A percentile compares a stretch with the other conserved stretches of the same genome.
These are phyloP conservation scores for Caenorhabditis imperialis DNA, from an alignment of 2,888 invertebrate genomes.

Conservation along the genomic window DNA sequence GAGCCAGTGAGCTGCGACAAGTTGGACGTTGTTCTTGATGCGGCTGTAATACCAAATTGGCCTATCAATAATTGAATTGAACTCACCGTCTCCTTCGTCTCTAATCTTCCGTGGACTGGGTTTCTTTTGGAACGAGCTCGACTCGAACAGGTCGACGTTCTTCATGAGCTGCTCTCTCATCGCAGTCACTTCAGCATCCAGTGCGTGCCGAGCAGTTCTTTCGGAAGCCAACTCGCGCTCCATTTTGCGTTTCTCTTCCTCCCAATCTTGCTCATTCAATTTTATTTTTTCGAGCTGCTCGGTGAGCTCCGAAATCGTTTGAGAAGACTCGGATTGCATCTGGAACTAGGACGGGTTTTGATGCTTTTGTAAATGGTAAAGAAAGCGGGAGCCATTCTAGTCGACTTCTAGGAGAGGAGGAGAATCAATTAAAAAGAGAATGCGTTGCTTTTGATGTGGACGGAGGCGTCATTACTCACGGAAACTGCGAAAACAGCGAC, in stretches of 20 bases:
- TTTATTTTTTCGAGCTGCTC: conserved; percentile 42
- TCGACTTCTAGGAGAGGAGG: too few relatives aligned
- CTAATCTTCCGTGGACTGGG: conserved; percentile 17
- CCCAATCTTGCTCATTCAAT: conserved; percentile 11
- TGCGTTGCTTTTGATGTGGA: too few relatives aligned
- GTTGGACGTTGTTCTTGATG: conserved; percentile 42
- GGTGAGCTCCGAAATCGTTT: conserved; percentile 31
- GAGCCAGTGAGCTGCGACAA: conserved; percentile 37
- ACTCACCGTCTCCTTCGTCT: conserved; percentile 18
- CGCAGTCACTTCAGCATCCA: conserved; percentile 63
- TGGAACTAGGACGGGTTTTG: conserved; percentile 30
- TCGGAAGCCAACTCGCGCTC: conserved; percentile 48
- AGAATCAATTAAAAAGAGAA: too few relatives aligned
- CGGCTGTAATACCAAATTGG: conserved; percentile 1
- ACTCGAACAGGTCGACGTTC: conserved; percentile 71
- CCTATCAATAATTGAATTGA: not conserved
- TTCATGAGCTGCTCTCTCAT: conserved; percentile 73
- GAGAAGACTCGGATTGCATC: conserved; percentile 51
- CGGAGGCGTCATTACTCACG: too few relatives aligned
- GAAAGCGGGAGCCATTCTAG: too few relatives aligned
- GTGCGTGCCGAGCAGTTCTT: conserved; percentile 44
- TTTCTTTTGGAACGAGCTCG: conserved; percentile 58
- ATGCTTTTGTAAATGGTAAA: too few relatives aligned
- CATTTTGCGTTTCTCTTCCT: conserved; percentile 26
- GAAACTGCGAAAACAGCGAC: too few relatives aligned